phyloP scores from a whole-genome alignment of 2,797 vertebrate genomes.

The Pseudomugil tenellus region DNA sequence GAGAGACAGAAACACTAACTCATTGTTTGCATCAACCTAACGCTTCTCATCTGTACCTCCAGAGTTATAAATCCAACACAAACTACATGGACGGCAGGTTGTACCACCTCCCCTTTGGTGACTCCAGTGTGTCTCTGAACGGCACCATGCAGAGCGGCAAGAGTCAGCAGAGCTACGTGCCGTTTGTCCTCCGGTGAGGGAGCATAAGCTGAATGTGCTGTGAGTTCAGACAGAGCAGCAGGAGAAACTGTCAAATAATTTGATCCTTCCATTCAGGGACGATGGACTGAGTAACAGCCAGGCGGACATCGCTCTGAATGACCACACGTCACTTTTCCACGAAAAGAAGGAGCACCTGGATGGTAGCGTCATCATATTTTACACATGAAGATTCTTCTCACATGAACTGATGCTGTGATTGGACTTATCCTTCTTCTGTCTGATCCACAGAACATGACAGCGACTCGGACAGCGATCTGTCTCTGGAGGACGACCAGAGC shows the following conservation, averaged over 20 bases:
- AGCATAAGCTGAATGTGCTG: neutral
- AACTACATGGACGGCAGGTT: slow-evolving; percentile 85
- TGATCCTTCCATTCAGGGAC: slow-evolving; percentile 81
- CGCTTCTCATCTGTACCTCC: slow-evolving; percentile 14
- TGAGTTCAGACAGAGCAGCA: neutral
- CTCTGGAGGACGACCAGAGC: slow-evolving; percentile 92
- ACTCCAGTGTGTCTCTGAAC: slow-evolving; percentile 89
- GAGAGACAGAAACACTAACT: neutral
- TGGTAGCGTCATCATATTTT: slow-evolving; percentile 69
- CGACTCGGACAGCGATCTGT: slow-evolving; percentile 95
- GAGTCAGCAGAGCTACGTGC: slow-evolving; percentile 94
- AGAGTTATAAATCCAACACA: slow-evolving; percentile 87
- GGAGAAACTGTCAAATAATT: neutral
- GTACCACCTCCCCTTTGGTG: slow-evolving; percentile 86
- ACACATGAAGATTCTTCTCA: neutral
- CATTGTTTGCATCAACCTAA: neutral
- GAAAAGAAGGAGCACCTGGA: slow-evolving; percentile 82
- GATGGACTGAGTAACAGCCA: slow-evolving; percentile 87
- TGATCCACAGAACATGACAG: slow-evolving; percentile 84
- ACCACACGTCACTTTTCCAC: slow-evolving; percentile 85
- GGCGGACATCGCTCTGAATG: slow-evolving; percentile 82
- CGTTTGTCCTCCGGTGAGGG: slow-evolving; percentile 89
- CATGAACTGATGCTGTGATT: fast-evolving
- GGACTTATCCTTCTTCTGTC: neutral
- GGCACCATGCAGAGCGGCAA: slow-evolving; percentile 91